phyloP scores from a whole-genome alignment of 1,140 invertebrate genomes.

The Tenebrio molitor region DNA sequence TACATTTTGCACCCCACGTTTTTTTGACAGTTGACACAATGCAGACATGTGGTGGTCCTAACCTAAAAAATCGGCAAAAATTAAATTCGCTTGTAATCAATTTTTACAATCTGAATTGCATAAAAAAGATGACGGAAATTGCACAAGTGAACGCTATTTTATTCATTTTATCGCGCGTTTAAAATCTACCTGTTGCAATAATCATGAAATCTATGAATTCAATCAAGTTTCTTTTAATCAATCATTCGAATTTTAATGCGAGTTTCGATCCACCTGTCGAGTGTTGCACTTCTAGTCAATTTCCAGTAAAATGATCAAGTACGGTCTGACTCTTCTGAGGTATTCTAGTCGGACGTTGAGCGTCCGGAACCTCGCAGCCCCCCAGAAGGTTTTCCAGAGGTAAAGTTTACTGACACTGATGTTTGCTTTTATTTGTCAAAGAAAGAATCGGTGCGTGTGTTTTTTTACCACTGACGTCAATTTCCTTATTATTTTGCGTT shows the following conservation, averaged over 20 bases:
- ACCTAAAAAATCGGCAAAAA: neutral
- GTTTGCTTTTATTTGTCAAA: too few relatives aligned
- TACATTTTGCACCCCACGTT: too few relatives aligned
- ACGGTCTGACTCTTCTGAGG: neutral
- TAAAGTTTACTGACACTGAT: neutral
- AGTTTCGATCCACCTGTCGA: neutral
- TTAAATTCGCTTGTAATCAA: neutral
- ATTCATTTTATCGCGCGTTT: too few relatives aligned
- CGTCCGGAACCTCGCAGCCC: neutral
- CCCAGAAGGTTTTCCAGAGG: conserved; percentile 5
- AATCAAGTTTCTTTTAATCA: too few relatives aligned
- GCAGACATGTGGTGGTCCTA: too few relatives aligned
- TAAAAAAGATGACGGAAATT: too few relatives aligned
- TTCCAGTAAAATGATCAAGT: neutral
- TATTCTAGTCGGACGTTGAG: neutral
- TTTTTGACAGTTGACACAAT: too few relatives aligned
- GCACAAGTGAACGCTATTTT: too few relatives aligned
- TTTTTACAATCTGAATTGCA: neutral
- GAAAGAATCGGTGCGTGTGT: too few relatives aligned
- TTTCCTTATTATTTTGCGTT: conserved; percentile 28
- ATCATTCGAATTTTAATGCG: neutral
- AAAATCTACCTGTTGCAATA: too few relatives aligned
- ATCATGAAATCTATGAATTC: too few relatives aligned
- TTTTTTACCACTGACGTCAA: conserved; percentile 19
- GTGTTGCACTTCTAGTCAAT: neutral